Evolutionary conservation across 2,888 invertebrate species (phyloP), one percentile per base, ranked within the genome.

Genomic region (Cabera pusaria): DNA sequence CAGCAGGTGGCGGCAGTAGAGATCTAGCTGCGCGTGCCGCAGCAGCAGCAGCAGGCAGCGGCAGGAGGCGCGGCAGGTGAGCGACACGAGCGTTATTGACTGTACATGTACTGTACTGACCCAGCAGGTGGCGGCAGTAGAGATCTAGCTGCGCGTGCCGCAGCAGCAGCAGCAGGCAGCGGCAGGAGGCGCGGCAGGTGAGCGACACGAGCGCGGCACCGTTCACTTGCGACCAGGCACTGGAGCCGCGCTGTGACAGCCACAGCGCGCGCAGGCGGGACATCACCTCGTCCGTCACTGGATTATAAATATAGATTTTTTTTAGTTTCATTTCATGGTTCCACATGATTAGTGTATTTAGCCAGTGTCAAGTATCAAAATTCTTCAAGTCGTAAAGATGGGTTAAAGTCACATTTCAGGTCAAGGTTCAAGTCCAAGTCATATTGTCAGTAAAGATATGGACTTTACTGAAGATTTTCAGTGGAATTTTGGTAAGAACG

Each of bases 251-350:
- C 18, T 74, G 72, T 0, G 64, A 24, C 0, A 57, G 37, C 36
- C 80, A 77, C 6, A 86, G 24, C 0, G 35, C 46, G 29, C 66
- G 57, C 3, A 87, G 48, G 0, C 83, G 71, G 3, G 65, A 68
- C 50, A 87, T 60, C 1, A 84, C 82, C 1, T 72, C 72, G 7
- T 82, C 79, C 0, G 77, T 81, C 53, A 86, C 86, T 85, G 55
- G n/a, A n/a, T n/a, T n/a, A n/a, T n/a, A n/a, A n/a, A n/a, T n/a
- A n/a, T n/a, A n/a, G n/a, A n/a, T n/a, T n/a, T n/a, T n/a, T n/a
- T n/a, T n/a, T n/a, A n/a, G n/a, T n/a, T n/a, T n/a, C n/a, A n/a
- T n/a, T n/a, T n/a, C n/a, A n/a, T n/a, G n/a, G n/a, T n/a, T n/a
- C n/a, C n/a, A n/a, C n/a, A n/a, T n/a, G n/a, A n/a, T n/a, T n/a